A percentile compares a stretch with the other conserved stretches of the same genome.
These are phyloP conservation scores for Dolichotis patagonum DNA, from an alignment of 2,113 vertebrate genomes.

Conservation along the genomic window DNA sequence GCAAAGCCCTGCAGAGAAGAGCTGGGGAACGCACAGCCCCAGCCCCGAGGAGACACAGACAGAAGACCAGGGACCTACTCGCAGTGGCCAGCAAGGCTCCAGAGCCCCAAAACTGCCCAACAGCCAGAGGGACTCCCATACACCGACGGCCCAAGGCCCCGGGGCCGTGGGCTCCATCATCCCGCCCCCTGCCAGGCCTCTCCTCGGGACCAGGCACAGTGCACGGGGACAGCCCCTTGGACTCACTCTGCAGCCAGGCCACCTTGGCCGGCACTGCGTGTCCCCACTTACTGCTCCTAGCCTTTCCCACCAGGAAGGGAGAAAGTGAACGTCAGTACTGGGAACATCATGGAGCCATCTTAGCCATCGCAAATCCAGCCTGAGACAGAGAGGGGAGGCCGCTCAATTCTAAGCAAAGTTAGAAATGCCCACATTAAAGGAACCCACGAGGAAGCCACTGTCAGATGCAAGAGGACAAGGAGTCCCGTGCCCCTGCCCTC, in stretches of 20 bases:
- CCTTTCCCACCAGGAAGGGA: neutral
- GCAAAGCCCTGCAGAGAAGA: neutral
- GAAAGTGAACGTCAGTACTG: neutral
- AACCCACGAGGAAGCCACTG: neutral
- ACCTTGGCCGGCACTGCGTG: neutral
- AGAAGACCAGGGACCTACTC: neutral
- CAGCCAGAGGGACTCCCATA: neutral
- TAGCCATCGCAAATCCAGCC: neutral
- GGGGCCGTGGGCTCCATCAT: neutral
- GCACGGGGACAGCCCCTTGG: neutral
- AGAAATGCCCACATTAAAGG: neutral
- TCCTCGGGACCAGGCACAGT: no score
- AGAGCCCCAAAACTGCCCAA: accelerated
- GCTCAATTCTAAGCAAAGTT: slow-evolving; percentile 30
- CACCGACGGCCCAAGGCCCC: neutral
- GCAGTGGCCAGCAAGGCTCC: neutral
- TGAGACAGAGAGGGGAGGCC: neutral
- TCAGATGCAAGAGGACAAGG: neutral
- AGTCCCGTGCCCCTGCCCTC: neutral
- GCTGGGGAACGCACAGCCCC: neutral
- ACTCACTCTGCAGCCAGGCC: neutral
- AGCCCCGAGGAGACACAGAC: neutral
- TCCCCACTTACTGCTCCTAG: neutral
- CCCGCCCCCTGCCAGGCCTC: neutral
- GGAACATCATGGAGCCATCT: neutral